Evolutionary conservation across 2,113 vertebrate genomes (phyloP).

Genomic region (Callipepla squamata): DNA sequence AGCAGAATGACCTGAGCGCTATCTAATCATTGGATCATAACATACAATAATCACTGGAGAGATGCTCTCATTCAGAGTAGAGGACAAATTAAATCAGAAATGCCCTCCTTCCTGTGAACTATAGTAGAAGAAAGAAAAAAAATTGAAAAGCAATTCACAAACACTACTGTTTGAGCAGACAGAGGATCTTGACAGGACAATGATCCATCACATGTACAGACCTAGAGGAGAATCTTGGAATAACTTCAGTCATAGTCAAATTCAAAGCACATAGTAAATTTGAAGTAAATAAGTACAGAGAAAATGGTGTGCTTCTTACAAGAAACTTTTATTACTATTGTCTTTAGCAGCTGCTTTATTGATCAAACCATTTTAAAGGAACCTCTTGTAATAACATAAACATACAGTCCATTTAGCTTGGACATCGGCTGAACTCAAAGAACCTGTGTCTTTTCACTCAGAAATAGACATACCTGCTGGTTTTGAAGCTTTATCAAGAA

Average conservation of each 20-base stretch:
- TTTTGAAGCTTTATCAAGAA: background rate
- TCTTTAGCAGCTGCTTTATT: background rate
- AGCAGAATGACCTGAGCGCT: background rate
- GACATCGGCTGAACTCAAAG: background rate
- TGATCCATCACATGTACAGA: background rate
- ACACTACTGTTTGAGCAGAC: background rate
- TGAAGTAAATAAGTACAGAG: background rate
- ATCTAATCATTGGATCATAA: background rate
- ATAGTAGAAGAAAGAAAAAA: background rate
- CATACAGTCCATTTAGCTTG: background rate
- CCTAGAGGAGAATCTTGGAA: background rate
- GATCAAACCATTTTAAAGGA: background rate
- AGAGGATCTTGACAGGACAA: background rate
- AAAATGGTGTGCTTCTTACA: background rate
- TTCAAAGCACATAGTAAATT: background rate
- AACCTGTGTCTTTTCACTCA: background rate
- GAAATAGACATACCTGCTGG: background rate
- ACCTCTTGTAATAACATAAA: background rate
- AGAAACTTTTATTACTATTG: background rate
- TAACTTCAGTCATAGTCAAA: background rate
- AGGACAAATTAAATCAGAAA: background rate
- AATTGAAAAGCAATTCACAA: background rate
- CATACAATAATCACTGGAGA: background rate
- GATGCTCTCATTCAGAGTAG: background rate
- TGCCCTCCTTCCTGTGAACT: background rate